Percentiles rank a stretch among this genome's conserved stretches.
These are phyloP conservation scores for Megaceryle maxima DNA, from an alignment of 2,113 vertebrate species.

Conservation along the genomic window DNA sequence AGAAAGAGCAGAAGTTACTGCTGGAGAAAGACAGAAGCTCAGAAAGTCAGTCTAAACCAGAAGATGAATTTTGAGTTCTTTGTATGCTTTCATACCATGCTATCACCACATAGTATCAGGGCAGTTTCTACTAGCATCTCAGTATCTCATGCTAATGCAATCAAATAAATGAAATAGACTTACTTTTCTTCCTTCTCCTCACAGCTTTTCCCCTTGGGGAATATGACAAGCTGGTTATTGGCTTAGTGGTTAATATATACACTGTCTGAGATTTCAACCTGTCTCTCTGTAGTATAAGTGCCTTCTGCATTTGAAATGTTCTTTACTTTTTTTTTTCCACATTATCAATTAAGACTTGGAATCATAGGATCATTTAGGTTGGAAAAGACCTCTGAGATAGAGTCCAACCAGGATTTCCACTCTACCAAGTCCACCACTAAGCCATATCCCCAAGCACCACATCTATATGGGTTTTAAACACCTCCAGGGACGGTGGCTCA, in stretches of 20 bases:
- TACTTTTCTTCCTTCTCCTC: background rate
- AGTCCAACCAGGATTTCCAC: too few species aligned
- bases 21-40: background rate
- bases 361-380: too few species aligned
- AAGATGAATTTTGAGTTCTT: background rate
- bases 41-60: background rate
- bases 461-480: too few species aligned
- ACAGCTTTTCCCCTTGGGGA: background rate
- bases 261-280: background rate
- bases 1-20: background rate
- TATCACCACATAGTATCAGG: background rate
- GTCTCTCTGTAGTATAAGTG: background rate
- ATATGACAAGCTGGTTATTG: background rate
- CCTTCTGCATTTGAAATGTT: background rate
- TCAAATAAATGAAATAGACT: background rate
- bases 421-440: too few species aligned
- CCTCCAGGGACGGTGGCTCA: too few species aligned
- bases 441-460: too few species aligned
- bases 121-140: background rate
- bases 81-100: background rate
- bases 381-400: too few species aligned
- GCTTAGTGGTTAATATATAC: background rate
- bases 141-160: background rate
- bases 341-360: background rate
- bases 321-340: background rate